Evolutionary conservation across 2,113 vertebrate genomes (phyloP), one percentile per base, ranked within the genome.

Genomic region (Tragelaphus strepsiceros): DNA sequence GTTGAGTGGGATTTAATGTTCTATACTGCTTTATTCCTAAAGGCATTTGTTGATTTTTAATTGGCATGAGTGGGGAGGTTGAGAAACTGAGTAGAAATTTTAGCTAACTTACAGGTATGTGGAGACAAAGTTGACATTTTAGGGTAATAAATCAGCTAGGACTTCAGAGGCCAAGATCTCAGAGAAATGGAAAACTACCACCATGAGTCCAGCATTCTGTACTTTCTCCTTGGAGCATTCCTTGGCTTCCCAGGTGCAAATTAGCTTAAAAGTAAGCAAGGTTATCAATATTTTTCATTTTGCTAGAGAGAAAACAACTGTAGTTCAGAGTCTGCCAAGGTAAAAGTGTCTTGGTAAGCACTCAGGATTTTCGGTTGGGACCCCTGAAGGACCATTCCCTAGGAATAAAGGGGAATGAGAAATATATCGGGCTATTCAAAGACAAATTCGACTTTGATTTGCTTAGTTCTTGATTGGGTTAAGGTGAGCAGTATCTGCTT

Each of bases 71-170:
- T 74, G 11, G 71, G 21, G 35, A 74, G 35, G 2, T 17, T 13
- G 35, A 74, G 35, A 74, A 74, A 24, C 71, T 43, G 71, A 43
- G 21, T 74, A 43, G 35, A 74, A 74, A 22, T 39, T 39, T 74
- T 39, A 74, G 35, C 35, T 24, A 11, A 39, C 21, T 22, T 13
- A 13, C 0, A 2, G 35, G 19, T 74, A 74, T 74, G 21, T 0
- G 0, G 35, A 43, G 71, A 39, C 35, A 39, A 74, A 39, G 21
- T 39, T 74, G 71, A 22, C 21, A 19, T 74, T 14, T 39, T 43
- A 24, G 35, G 35, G 10, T 67, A 67, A 67, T 74, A 43, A 24
- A 21, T 74, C 71, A 74, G 6, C 11, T 24, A 43, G 35, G 35
- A 74, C 71, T 74, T 74, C 35, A 43, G 35, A 74, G 35, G 71